phyloP scores from a whole-genome alignment of 2,797 vertebrate genomes.

The Arnoldichthys spilopterus region DNA sequence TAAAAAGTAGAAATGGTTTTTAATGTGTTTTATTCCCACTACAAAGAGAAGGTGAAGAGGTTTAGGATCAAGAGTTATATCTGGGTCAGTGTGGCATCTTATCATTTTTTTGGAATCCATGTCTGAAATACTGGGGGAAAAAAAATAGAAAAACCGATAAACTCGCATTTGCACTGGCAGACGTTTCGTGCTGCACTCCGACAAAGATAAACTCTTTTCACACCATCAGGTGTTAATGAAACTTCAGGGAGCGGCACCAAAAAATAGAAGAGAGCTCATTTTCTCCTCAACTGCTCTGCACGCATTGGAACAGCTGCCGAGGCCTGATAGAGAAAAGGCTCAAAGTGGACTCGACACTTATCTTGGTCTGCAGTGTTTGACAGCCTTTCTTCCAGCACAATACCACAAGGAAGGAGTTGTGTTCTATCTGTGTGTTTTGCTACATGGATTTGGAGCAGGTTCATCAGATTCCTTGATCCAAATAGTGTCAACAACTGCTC shows the following conservation, averaged over 20 bases:
- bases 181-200: slow-evolving; percentile 17
- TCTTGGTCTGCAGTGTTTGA: not conserved
- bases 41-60: not conserved
- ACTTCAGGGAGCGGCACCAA: slow-evolving; percentile 32
- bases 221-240: slow-evolving; percentile 55
- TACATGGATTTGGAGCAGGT: not conserved
- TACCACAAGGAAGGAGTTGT: not conserved
- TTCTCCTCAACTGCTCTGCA: slow-evolving; percentile 5
- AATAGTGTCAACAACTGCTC: not conserved
- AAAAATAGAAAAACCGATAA: not conserved
- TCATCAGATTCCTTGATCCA: not conserved
- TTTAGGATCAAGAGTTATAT: not conserved
- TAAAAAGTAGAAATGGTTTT: not conserved
- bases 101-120: not conserved
- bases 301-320: slow-evolving; percentile 40
- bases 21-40: not conserved
- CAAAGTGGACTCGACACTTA: slow-evolving; percentile 7
- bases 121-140: not conserved
- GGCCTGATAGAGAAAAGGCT: slow-evolving; percentile 35
- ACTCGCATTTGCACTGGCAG: not conserved
- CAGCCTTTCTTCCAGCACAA: not conserved
- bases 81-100: slow-evolving; percentile 8
- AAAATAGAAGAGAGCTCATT: slow-evolving; percentile 46
- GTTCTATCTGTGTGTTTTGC: not conserved
- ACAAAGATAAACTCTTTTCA: slow-evolving; percentile 37